A percentile compares a stretch with the other conserved stretches of the same genome.
Evolutionary conservation across 1,140 invertebrate species (phyloP).

Genomic region (Ceratina calcarata): DNA sequence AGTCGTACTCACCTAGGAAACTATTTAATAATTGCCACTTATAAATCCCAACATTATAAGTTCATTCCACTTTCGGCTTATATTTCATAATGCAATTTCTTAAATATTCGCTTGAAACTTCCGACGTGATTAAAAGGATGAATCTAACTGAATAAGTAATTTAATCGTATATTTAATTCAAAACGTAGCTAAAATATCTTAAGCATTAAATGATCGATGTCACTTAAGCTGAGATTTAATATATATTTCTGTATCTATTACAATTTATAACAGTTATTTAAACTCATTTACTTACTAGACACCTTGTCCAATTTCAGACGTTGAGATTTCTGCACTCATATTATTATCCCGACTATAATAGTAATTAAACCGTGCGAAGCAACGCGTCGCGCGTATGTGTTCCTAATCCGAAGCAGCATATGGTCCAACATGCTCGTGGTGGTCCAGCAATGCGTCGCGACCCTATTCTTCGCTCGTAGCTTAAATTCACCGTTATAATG

Average conservation of each 20-base stretch:
- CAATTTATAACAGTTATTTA: conserved; percentile 33
- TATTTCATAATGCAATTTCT: no score
- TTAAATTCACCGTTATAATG: conserved; percentile 44
- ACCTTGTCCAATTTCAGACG: conserved; percentile 54
- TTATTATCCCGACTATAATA: conserved; percentile 62
- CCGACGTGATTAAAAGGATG: no score
- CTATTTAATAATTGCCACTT: conserved; percentile 3
- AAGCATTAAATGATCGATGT: no score
- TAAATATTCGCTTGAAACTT: no score
- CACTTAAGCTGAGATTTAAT: no score
- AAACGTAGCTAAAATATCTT: conserved; percentile 44
- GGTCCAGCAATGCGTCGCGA: conserved; percentile 12
- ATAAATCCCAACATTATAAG: neutral
- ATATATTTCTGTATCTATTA: no score
- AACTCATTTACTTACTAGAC: conserved; percentile 21
- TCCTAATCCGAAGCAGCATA: conserved; percentile 64
- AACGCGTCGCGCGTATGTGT: conserved; percentile 57
- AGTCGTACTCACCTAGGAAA: neutral
- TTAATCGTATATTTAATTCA: no score
- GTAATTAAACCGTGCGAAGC: conserved; percentile 62
- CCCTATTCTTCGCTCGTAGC: conserved; percentile 38
- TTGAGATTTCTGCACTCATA: conserved; percentile 43
- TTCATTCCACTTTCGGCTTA: no score
- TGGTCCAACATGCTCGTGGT: conserved; percentile 55
- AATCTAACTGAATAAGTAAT: no score